Conservation (phyloP, 92 coral and sea anemone species). For the Umimayanthus kanabou region DNA sequence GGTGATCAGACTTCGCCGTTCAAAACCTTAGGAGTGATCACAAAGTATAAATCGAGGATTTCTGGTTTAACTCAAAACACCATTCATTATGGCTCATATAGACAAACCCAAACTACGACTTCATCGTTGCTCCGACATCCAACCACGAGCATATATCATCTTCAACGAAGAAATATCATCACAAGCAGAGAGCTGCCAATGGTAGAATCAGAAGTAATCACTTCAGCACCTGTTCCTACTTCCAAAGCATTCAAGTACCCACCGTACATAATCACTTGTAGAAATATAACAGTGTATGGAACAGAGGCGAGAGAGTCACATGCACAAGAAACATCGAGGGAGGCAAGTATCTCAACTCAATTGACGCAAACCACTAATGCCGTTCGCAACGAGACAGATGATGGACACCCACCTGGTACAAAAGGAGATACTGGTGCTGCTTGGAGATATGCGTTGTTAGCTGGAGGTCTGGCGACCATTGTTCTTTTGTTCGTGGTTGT, state of each 20-base stretch:
- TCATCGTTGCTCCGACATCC: not conserved
- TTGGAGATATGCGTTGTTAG: not conserved
- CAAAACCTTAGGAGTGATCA: not conserved
- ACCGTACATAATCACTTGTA: not conserved
- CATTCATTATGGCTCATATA: not conserved
- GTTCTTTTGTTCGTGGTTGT: not conserved
- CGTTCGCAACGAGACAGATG: not conserved
- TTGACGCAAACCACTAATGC: not conserved
- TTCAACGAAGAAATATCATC: not conserved
- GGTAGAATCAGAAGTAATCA: not conserved
- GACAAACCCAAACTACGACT: not conserved
- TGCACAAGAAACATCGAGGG: not conserved
- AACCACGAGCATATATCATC: not conserved
- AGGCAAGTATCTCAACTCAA: not conserved
- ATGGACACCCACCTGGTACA: not conserved
- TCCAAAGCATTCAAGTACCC: not conserved
- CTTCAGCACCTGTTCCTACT: not conserved
- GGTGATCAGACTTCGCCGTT: too few relatives aligned
- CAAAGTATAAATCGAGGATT: not conserved
- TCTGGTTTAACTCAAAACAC: not conserved
- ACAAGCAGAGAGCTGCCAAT: not conserved
- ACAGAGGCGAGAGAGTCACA: not conserved
- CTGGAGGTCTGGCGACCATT: not conserved
- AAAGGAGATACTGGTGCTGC: not conserved
- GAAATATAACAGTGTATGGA: conserved; percentile 1